Evolutionary conservation across 2,797 vertebrate species (phyloP), one percentile per base, ranked within the genome.

Genomic region (Clarias fuscus): DNA sequence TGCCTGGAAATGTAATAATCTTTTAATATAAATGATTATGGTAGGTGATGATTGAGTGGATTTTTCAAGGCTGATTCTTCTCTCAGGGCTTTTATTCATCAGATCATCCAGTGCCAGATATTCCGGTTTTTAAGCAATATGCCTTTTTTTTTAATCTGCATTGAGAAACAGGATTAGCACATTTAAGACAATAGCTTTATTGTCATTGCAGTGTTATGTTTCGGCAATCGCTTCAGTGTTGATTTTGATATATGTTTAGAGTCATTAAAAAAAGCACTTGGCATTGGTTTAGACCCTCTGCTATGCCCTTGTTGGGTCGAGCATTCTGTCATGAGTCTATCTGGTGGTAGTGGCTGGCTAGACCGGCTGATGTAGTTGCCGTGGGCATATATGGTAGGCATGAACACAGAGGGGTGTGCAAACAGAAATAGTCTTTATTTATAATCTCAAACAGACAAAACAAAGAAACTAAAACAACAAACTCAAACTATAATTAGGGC

Each of bases 41-140:
- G n/a, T 78, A 30, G 73, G 33, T 22, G 37, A 37, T 72, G 61
- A 73, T 62, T 48, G 68, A 65, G 58, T 53, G 67, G 30, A 58
- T 80, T 30, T 65, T 84, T 82, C 87, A 71, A 70, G 86, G 37
- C 67, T 37, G 37, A 48, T 67, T 37, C 48, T 80, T 59, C 53
- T 15, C 27, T 24, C 5, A 43, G 20, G 62, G 10, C 17, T 82
- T 82, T 81, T 82, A 48, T 67, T 82, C 48, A 83, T 30, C n/a
- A 48, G 4, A 24, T 83, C 18, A 56, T 14, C 33, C 43, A 24
- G 18, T 40, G 18, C 8, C n/a, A 58, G 17, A 72, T 59, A 61
- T 71, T 71, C 53, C 53, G 40, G 13, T 71, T 24, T 71, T 61
- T 72, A 40, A 59, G 53, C 22, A 71, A 37, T 3, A 83, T 59